Evolutionary conservation across 2,797 vertebrate genomes (phyloP), one percentile per base, ranked within the genome.

Genomic region (Alosa sapidissima): DNA sequence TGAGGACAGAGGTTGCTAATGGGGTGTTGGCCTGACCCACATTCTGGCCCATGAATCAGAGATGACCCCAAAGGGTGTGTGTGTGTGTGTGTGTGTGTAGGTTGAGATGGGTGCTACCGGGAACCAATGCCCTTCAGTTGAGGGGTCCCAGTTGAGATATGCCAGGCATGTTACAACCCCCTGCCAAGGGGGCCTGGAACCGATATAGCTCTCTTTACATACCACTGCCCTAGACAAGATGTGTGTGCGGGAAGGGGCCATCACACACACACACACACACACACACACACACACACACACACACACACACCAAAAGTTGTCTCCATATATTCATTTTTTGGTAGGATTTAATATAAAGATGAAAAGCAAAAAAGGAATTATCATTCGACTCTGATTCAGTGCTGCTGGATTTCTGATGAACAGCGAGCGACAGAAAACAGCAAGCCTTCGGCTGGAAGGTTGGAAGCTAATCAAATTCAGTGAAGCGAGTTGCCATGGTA

Each of bases 161-260:
- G 84, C 90, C 89, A 88, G 36, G 49, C 83, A 89, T 90, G 88
- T 83, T 88, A 87, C 87, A 86, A 86, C 81, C 68, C 68, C 51
- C 36, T 85, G 82, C 51, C 85, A 87, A 88, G 49, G 86, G 88
- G 84, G 72, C 84, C 85, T n/a, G 4, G 47, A 65, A 68, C 85
- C 84, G 86, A 91, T 90, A 91, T 90, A 90, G 81, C 62, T 60
- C 21, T 51, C 33, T 21, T 82, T 84, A 81, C 81, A 82, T 82
- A 82, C n/a, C 68, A 41, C 33, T 84, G 84, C 65, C 75, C 62
- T 49, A 72, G 52, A 81, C 3, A 19, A 36, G 41, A 83, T 72
- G 52, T 52, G 48, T 83, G 33, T 48, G 51, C 8, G 48, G 48
- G 68, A 10, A 81, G 85, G 45, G 51, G 24, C 21, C 2, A 13